Conservation (phyloP, 1,140 invertebrate species). For the Procambarus virginalis region DNA sequence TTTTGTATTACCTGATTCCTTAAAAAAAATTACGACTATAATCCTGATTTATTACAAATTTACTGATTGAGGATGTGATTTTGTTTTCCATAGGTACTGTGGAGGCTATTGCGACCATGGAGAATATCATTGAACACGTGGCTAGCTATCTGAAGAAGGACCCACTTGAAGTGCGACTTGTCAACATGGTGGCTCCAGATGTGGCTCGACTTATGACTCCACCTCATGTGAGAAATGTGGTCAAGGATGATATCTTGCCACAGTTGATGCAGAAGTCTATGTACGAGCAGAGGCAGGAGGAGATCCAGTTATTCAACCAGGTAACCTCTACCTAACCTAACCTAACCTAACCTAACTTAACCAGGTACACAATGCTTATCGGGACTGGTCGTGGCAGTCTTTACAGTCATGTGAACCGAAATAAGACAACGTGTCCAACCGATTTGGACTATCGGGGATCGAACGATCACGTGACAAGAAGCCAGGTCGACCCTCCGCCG, state of each 20-base stretch:
- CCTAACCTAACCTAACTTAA: too few relatives aligned
- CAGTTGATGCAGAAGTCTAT: slow-evolving; percentile 28
- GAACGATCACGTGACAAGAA: too few relatives aligned
- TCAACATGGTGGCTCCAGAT: slow-evolving; percentile 72
- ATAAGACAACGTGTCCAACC: too few relatives aligned
- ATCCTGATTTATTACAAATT: too few relatives aligned
- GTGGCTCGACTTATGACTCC: slow-evolving; percentile 19
- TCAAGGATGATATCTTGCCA: slow-evolving; percentile 37
- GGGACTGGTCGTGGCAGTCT: too few relatives aligned
- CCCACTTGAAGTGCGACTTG: slow-evolving; percentile 77
- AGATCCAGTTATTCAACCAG: slow-evolving; percentile 63
- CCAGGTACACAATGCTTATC: too few relatives aligned
- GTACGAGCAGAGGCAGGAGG: slow-evolving; percentile 44
- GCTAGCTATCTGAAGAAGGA: slow-evolving; percentile 81
- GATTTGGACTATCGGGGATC: too few relatives aligned
- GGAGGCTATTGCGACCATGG: slow-evolving; percentile 77
- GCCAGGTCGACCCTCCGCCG: too few relatives aligned
- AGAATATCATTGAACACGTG: slow-evolving; percentile 88
- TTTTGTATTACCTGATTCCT: too few relatives aligned
- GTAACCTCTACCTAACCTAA: background rate
- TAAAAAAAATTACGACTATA: too few relatives aligned
- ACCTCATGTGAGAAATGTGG: slow-evolving; percentile 29
- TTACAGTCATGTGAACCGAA: too few relatives aligned
- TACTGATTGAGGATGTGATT: background rate
- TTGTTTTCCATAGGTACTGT: slow-evolving; percentile 21